These are phyloP conservation scores for Hypsibius dujardini DNA, from an alignment of 1,140 invertebrate species.

Conservation along the genomic window DNA sequence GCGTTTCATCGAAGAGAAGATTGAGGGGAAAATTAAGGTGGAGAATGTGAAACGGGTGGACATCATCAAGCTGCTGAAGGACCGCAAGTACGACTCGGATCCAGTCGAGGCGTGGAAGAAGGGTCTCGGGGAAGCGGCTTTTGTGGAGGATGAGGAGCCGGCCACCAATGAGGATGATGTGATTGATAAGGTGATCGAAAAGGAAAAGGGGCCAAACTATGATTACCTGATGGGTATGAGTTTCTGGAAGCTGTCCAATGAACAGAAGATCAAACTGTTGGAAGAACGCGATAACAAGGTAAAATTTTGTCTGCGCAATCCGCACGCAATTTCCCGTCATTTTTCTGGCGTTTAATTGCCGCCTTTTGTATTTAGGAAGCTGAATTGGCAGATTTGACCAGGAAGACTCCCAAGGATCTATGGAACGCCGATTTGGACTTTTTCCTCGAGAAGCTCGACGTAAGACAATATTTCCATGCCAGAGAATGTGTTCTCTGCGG, in stretches of 20 bases:
- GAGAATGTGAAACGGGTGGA: conserved; percentile 78
- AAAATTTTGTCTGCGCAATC: too few species aligned
- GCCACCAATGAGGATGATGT: conserved; percentile 23
- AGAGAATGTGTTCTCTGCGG: neutral
- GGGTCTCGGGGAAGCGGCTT: conserved; percentile 30
- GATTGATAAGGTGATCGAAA: conserved; percentile 23
- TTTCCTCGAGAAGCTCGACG: conserved; percentile 45
- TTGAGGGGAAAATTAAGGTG: conserved; percentile 63
- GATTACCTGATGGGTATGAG: conserved; percentile 87
- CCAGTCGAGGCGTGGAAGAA: conserved; percentile 43
- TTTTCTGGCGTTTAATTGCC: too few species aligned
- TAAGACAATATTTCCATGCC: conserved; percentile 10
- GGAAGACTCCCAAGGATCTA: conserved; percentile 53
- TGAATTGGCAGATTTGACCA: too few species aligned
- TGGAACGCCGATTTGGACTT: conserved; percentile 74
- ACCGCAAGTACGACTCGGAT: conserved; percentile 74
- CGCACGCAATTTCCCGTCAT: too few species aligned
- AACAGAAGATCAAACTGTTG: conserved; percentile 77
- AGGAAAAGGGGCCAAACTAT: conserved; percentile 37
- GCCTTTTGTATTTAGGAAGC: too few species aligned
- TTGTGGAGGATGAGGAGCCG: conserved; percentile 28
- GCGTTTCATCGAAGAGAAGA: conserved; percentile 90
- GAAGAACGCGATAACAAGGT: conserved; percentile 64
- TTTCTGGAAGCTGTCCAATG: conserved; percentile 78
- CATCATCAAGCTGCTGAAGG: conserved; percentile 71